Percentiles rank a stretch among this genome's conserved stretches.
These are phyloP conservation scores for Eristalis intricaria DNA, from an alignment of 2,888 invertebrate genomes.

Conservation along the genomic window DNA sequence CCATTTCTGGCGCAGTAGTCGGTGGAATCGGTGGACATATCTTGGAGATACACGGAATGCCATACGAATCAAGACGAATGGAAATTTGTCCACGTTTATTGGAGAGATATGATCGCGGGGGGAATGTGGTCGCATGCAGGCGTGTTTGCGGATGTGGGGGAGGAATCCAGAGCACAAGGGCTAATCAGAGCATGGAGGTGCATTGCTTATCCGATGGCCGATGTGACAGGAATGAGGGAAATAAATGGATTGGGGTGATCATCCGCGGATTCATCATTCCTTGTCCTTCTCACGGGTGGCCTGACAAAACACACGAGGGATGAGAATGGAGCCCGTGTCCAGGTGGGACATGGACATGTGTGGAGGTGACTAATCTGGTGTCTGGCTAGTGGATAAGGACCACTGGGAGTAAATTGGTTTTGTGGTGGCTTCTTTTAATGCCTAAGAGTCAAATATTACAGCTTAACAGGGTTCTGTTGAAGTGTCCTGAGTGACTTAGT, in stretches of 20 bases:
- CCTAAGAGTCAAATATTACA: no score
- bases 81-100: conserved; percentile 62
- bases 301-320: neutral
- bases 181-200: neutral
- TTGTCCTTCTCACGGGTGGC: neutral
- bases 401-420: no score
- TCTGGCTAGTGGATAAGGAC: no score
- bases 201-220: neutral
- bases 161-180: neutral
- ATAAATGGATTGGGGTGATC: neutral
- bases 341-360: neutral
- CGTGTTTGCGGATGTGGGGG: neutral
- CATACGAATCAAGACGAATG: conserved; percentile 39
- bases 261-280: neutral
- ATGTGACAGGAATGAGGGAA: neutral
- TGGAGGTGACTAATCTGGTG: no score
- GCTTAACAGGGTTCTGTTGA: no score
- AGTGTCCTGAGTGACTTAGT: no score
- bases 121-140: neutral
- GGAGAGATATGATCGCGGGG: conserved; percentile 28
- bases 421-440: no score
- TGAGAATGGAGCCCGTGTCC: neutral
- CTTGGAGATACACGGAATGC: conserved; percentile 32
- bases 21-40: conserved; percentile 46
- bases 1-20: conserved; percentile 30